Conservation (phyloP, 1,140 invertebrate genomes). For the Euglossa dilemma region DNA sequence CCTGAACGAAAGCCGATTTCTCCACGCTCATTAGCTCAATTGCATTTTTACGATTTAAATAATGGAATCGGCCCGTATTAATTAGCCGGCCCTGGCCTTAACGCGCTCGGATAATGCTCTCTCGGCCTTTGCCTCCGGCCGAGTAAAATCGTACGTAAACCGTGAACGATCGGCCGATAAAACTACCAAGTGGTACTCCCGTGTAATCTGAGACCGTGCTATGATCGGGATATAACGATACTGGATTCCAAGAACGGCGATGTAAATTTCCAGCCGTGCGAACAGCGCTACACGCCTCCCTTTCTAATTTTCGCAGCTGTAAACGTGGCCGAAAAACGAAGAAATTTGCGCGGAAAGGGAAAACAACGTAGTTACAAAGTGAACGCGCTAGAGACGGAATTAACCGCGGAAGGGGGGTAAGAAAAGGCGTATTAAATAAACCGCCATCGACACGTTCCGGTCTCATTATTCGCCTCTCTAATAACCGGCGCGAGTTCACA, state of each 20-base stretch:
- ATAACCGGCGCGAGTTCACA: constrained; percentile 8
- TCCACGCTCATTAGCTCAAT: constrained; percentile 28
- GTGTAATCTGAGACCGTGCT: background rate
- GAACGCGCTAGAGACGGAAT: background rate
- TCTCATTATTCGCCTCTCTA: constrained; percentile 23
- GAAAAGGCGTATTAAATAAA: constrained; percentile 19
- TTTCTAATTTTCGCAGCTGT: background rate
- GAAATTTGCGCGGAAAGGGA: background rate
- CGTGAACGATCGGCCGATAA: background rate
- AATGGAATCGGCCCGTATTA: constrained; percentile 28
- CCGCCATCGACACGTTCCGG: background rate
- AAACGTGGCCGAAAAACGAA: background rate
- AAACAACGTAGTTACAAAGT: background rate
- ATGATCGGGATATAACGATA: background rate
- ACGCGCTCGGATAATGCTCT: background rate
- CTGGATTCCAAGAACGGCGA: background rate
- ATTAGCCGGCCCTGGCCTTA: constrained; percentile 3
- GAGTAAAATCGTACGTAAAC: background rate
- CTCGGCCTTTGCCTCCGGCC: no score
- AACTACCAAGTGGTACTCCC: background rate
- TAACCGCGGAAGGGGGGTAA: background rate
- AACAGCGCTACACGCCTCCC: no score
- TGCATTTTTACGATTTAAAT: constrained; percentile 23
- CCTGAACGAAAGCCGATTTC: constrained; percentile 17
- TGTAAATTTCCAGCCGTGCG: no score